Percentiles rank a stretch among this genome's conserved stretches.
Conservation (phyloP, 2,113 vertebrate genomes). For the Peromyscus leucopus region DNA sequence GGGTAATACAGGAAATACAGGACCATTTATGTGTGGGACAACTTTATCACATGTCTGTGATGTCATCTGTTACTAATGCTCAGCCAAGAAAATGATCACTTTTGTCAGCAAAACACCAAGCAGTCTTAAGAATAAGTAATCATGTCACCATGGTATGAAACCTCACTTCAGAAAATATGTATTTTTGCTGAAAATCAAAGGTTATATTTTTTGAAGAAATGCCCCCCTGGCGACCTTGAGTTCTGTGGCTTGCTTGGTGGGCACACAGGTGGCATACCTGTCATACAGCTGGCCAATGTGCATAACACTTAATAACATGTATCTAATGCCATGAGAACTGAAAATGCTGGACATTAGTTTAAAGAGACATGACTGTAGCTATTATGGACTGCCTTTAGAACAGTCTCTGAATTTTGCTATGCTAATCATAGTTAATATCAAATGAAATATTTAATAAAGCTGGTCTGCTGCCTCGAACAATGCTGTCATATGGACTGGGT, state of each 20-base stretch:
- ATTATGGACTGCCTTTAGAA: constrained; percentile 2
- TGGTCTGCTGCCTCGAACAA: neutral
- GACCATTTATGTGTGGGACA: no score
- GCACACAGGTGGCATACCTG: no score
- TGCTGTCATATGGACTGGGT: neutral
- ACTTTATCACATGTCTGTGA: neutral
- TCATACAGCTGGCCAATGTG: neutral
- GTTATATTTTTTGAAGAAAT: neutral
- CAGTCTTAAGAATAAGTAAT: neutral
- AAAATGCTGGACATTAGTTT: neutral
- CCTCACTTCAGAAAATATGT: neutral
- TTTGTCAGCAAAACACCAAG: neutral
- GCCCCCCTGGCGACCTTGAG: neutral
- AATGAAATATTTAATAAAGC: neutral
- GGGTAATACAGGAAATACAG: neutral
- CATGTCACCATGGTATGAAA: neutral
- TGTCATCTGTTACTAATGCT: neutral
- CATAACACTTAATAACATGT: neutral
- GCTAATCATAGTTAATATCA: no score
- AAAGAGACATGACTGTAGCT: neutral
- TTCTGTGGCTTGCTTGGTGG: neutral
- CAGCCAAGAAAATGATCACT: neutral
- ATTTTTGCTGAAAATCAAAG: neutral
- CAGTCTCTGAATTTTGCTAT: neutral
- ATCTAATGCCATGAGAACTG: neutral